Conservation (phyloP, 2,888 invertebrate species). For the Bombyx huttoni region DNA sequence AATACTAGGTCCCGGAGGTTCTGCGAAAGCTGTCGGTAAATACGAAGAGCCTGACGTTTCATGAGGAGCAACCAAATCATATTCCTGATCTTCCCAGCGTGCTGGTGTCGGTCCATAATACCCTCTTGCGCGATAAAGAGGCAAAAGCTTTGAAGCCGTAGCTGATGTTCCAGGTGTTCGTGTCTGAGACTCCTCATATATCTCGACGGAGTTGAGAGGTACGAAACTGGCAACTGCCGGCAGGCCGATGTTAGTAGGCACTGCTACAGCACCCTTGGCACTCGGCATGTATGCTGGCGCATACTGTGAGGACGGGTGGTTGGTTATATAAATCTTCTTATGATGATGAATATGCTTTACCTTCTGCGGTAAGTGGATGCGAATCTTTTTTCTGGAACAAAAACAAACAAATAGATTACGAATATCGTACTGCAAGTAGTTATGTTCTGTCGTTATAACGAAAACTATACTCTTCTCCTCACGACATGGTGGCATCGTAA, state of each 20-base stretch:
- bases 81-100: conserved; percentile 49
- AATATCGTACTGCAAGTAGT: neutral
- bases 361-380: conserved; percentile 70
- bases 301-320: conserved; percentile 59
- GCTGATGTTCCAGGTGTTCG: conserved; percentile 28
- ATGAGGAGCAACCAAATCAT: conserved; percentile 36
- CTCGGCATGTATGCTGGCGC: conserved; percentile 59
- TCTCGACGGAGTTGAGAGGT: conserved; percentile 43
- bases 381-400: conserved; percentile 71
- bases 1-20: conserved; percentile 20
- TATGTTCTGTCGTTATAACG: no score
- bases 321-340: conserved; percentile 68
- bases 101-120: conserved; percentile 56
- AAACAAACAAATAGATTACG: conserved; percentile 19
- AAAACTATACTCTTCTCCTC: no score
- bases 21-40: conserved; percentile 29
- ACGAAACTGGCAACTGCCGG: conserved; percentile 41
- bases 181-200: conserved; percentile 39
- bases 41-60: conserved; percentile 34
- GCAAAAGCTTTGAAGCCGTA: conserved; percentile 49
- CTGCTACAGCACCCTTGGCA: conserved; percentile 51
- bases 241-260: conserved; percentile 42
- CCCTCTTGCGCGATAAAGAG: conserved; percentile 57
- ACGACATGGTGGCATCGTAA: conserved; percentile 8
- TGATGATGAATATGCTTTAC: conserved; percentile 71